phyloP scores from a whole-genome alignment of 1,140 invertebrate species.

The Apis laboriosa region DNA sequence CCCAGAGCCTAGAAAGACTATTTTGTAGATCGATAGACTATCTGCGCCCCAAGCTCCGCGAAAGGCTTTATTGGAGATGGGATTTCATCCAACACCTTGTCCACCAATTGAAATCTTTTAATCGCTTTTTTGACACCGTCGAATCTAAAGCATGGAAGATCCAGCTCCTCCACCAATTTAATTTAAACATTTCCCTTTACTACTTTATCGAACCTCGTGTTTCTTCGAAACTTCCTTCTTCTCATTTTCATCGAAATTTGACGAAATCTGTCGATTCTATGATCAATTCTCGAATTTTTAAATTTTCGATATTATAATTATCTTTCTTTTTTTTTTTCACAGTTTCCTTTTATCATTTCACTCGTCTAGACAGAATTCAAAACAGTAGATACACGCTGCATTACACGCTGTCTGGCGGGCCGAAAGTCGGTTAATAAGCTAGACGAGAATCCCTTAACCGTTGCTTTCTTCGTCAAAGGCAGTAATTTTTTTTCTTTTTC shows the following conservation, averaged over 20 bases:
- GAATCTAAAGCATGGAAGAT: background rate
- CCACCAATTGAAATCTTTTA: background rate
- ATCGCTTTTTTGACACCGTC: background rate
- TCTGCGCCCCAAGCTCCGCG: background rate
- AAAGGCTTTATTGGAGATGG: background rate
- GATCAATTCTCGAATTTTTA: background rate
- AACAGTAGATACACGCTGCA: too few relatives aligned
- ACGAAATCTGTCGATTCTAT: too few relatives aligned
- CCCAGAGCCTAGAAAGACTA: background rate
- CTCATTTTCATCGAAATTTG: background rate
- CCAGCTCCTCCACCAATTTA: background rate
- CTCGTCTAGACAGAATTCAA: background rate
- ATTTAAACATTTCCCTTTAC: background rate
- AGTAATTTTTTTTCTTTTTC: background rate
- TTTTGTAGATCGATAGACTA: background rate
- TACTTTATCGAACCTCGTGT: background rate
- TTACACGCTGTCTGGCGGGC: background rate
- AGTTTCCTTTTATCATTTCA: too few relatives aligned
- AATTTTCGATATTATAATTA: background rate
- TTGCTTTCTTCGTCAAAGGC: slow-evolving; percentile 2
- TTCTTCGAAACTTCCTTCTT: too few relatives aligned
- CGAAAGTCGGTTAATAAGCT: slow-evolving; percentile 2
- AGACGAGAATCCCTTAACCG: slow-evolving; percentile 15
- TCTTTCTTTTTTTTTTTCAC: too few relatives aligned
- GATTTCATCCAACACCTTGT: background rate